phyloP scores from a whole-genome alignment of 2,888 invertebrate genomes.

The Standfussiana lucernea region DNA sequence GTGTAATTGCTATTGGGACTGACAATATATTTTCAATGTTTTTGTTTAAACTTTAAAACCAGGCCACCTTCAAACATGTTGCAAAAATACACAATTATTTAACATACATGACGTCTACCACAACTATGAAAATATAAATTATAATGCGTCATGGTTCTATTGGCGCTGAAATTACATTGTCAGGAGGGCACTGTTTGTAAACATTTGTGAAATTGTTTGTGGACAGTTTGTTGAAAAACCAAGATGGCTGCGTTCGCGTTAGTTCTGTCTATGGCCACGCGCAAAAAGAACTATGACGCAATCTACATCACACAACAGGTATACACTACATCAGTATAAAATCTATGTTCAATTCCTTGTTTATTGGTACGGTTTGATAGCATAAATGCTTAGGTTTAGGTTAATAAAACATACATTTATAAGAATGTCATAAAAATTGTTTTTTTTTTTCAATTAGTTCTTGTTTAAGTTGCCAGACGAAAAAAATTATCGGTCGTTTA shows the following conservation, averaged over 20 bases:
- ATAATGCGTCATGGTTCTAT: not conserved
- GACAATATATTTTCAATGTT: not conserved
- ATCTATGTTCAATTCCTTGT: constrained; percentile 58
- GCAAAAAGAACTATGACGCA: not conserved
- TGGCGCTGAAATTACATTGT: not conserved
- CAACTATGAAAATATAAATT: constrained; percentile 4
- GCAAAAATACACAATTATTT: constrained; percentile 4
- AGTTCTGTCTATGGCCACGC: not conserved
- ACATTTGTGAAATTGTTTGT: not conserved
- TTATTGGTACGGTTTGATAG: constrained; percentile 29
- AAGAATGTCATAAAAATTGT: not conserved
- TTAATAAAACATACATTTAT: constrained; percentile 17
- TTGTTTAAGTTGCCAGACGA: not conserved
- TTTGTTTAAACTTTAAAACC: not conserved
- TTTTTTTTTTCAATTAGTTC: not conserved
- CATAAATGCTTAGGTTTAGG: constrained; percentile 32
- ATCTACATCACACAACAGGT: not conserved
- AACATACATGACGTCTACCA: constrained; percentile 22
- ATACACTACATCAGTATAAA: constrained; percentile 51
- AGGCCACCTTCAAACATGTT: not conserved
- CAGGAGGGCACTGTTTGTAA: not conserved
- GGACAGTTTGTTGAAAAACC: not conserved
- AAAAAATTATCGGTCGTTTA: not conserved
- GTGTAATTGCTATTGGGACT: not conserved
- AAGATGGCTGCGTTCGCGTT: not conserved